Evolutionary conservation across 2,888 invertebrate species (phyloP), one percentile per base, ranked within the genome.

Genomic region (Aromia moschata): DNA sequence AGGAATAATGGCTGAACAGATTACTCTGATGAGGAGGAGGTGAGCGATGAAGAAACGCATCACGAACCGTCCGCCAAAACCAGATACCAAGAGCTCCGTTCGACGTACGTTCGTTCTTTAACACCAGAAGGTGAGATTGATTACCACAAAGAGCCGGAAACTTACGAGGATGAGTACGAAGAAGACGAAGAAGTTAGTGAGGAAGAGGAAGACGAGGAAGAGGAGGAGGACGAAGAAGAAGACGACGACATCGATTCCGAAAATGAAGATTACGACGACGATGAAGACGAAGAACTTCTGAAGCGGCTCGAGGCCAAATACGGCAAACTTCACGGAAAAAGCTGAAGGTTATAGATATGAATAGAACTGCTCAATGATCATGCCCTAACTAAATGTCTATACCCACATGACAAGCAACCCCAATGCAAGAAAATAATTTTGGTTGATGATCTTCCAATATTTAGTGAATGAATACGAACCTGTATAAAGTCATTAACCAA

Each of bases 271-370:
- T 69, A 72, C 49, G 74, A 74, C 10, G 88, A 89, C 68, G 86
- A 88, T 1, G 90, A 90, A 73, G 90, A 91, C 74, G 84, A 84
- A 3, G 90, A 90, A 63, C 80, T 91, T 43, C 82, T 91, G 70
- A 88, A 82, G 71, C 85, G 90, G 64, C 80, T 91, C 56, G 90
- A 90, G 75, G 88, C 86, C 17, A 90, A 89, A 83, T 91, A 91
- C 76, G 90, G 90, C 47, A 86, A 88, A 65, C 78, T 90, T 52
- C 86, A 86, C 11, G 55, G 44, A 70, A 72, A 14, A 70, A 72
- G 57, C 55, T 10, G 33, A 20, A 56, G 16, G 9, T 18, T 31
- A 9, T n/a, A 43, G n/a, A n/a, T n/a, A 10, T 11, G 5, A 25
- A 43, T 1, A 31, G 16, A n/a, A 7, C 2, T 1, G 12, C 30